A percentile compares a stretch with the other conserved stretches of the same genome.
These are phyloP conservation scores for Pygocentrus nattereri DNA, from an alignment of 2,797 vertebrate species.

Conservation along the genomic window DNA sequence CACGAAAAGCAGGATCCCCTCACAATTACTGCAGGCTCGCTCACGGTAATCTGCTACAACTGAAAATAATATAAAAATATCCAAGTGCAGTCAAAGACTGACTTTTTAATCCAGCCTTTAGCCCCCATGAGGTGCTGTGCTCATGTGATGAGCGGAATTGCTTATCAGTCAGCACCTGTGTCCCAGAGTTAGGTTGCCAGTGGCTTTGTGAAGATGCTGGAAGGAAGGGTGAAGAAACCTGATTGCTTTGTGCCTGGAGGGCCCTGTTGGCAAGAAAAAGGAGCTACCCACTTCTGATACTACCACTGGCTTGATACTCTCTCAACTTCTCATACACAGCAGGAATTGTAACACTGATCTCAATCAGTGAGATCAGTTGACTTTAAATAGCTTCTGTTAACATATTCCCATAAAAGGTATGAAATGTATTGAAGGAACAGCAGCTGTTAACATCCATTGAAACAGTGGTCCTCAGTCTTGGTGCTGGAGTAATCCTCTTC, in stretches of 20 bases:
- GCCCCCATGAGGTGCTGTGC: not conserved
- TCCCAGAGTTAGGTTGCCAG: conserved; percentile 17
- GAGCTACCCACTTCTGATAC: conserved; percentile 24
- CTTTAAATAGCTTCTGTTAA: conserved; percentile 50
- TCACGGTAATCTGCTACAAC: conserved; percentile 21
- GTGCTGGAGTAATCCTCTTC: not conserved
- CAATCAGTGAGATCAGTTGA: conserved; percentile 20
- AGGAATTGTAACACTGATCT: not conserved
- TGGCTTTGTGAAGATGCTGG: conserved; percentile 23
- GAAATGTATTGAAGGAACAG: not conserved
- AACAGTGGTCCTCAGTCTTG: not conserved
- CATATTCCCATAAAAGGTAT: not conserved
- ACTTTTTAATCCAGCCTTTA: conserved; percentile 1
- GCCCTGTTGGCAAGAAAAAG: conserved; percentile 43
- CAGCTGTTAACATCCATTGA: conserved; percentile 26
- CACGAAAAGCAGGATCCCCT: conserved; percentile 20
- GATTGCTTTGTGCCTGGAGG: conserved; percentile 51
- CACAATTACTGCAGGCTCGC: conserved; percentile 9
- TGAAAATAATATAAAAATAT: conserved; percentile 25
- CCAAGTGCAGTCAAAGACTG: conserved; percentile 19
- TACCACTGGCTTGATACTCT: conserved; percentile 32
- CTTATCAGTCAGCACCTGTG: conserved; percentile 47
- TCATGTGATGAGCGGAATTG: conserved; percentile 26
- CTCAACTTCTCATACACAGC: conserved; percentile 1
- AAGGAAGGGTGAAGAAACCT: conserved; percentile 34